Conservation (phyloP, 2,113 vertebrate genomes). For the Malurus melanocephalus region DNA sequence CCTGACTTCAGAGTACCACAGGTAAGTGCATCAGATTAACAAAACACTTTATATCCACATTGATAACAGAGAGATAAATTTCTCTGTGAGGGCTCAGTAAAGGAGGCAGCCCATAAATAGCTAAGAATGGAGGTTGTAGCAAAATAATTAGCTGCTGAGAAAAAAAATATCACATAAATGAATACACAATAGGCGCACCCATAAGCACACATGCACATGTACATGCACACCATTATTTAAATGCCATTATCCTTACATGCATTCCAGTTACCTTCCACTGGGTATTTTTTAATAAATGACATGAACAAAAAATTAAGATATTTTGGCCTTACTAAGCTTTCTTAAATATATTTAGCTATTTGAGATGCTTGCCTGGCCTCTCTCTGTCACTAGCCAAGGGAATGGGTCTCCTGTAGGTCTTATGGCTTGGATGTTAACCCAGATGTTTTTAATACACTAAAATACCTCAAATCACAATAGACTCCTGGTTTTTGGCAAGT, state of each 20-base stretch:
- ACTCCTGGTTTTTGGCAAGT: not conserved
- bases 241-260: not conserved
- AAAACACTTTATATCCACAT: not conserved
- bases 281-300: not conserved
- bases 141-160: not conserved
- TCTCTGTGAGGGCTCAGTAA: not conserved
- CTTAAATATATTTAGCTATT: not conserved
- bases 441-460: not conserved
- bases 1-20: not conserved
- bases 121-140: not conserved
- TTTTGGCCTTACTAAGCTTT: not conserved
- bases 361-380: not conserved
- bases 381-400: not conserved
- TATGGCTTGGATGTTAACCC: not conserved
- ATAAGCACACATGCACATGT: not conserved
- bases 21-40: not conserved
- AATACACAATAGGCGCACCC: not conserved
- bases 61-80: not conserved
- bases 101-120: not conserved
- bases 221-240: not conserved
- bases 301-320: not conserved
- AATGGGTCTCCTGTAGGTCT: not conserved
- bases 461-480: not conserved
- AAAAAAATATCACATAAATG: not conserved
- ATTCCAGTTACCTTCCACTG: not conserved